phyloP scores from a whole-genome alignment of 2,113 vertebrate species.

The Phaetusa simplex region DNA sequence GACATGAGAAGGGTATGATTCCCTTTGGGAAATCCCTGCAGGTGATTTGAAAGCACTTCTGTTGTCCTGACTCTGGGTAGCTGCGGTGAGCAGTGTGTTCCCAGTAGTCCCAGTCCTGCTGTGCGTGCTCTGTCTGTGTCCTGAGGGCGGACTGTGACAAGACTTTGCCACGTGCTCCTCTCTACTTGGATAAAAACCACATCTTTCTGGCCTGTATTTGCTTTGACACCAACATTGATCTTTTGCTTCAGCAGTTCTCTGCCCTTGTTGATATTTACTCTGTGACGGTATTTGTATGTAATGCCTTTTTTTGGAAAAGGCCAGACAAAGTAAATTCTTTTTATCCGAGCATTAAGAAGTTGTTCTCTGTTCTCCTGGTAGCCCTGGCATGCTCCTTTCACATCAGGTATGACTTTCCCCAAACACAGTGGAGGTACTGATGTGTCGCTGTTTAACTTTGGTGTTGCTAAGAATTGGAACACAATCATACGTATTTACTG shows the following conservation, averaged over 20 bases:
- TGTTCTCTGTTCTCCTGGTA: neutral
- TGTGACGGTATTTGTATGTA: neutral
- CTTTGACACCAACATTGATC: neutral
- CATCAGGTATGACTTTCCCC: neutral
- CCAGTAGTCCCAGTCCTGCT: fast-evolving
- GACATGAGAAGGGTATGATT: neutral
- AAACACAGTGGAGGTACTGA: too few species aligned
- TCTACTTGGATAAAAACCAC: neutral
- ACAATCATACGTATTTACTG: neutral
- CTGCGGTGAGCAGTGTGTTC: neutral
- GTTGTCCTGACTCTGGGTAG: neutral
- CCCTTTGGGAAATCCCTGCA: neutral
- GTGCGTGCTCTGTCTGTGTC: fast-evolving
- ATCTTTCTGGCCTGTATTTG: neutral
- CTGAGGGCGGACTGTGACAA: neutral
- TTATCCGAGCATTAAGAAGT: neutral
- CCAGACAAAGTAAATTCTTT: neutral
- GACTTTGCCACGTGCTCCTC: neutral
- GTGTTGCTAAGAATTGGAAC: neutral
- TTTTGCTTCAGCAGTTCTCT: neutral
- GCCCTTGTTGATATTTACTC: neutral
- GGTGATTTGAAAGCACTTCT: neutral
- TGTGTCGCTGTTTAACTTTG: neutral
- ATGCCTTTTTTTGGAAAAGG: neutral
- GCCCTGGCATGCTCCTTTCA: neutral